Percentiles rank a stretch among this genome's conserved stretches.
Evolutionary conservation across 2,888 invertebrate genomes (phyloP).

Genomic region (Agrochola lota): DNA sequence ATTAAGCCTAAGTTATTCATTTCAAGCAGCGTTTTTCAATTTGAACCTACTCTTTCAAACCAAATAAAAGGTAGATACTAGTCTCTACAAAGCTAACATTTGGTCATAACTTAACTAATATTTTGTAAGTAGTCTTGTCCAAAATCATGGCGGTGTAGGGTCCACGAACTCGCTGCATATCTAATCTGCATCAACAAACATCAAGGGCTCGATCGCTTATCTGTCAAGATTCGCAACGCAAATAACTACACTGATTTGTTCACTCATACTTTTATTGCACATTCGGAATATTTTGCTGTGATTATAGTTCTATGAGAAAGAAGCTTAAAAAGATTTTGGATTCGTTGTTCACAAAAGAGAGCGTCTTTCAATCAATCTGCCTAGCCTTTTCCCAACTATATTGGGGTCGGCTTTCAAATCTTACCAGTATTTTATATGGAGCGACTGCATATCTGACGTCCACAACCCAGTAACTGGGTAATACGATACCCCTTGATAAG

Average conservation of each 20-base stretch:
- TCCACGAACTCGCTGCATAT: conserved; percentile 45
- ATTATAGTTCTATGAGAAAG: not conserved
- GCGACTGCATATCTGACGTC: too few relatives aligned
- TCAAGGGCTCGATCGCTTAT: conserved; percentile 51
- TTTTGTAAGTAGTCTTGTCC: not conserved
- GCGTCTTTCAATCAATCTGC: too few relatives aligned
- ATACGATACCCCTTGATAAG: too few relatives aligned
- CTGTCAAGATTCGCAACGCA: conserved; percentile 64
- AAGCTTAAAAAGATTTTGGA: not conserved
- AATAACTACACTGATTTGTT: conserved; percentile 56
- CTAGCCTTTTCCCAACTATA: too few relatives aligned
- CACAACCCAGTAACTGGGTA: too few relatives aligned
- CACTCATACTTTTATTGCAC: conserved; percentile 45
- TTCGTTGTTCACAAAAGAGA: not conserved
- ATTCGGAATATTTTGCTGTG: conserved; percentile 10
- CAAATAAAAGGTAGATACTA: not conserved
- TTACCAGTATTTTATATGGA: too few relatives aligned
- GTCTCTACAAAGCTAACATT: not conserved
- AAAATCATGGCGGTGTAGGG: not conserved
- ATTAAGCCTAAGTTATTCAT: not conserved
- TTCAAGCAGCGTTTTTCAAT: not conserved
- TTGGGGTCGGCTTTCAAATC: too few relatives aligned
- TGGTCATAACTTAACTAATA: not conserved
- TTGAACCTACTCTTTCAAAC: not conserved
- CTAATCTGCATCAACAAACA: conserved; percentile 57